Evolutionary conservation across 2,888 invertebrate genomes (phyloP).

Genomic region (Chironomus riparius): DNA sequence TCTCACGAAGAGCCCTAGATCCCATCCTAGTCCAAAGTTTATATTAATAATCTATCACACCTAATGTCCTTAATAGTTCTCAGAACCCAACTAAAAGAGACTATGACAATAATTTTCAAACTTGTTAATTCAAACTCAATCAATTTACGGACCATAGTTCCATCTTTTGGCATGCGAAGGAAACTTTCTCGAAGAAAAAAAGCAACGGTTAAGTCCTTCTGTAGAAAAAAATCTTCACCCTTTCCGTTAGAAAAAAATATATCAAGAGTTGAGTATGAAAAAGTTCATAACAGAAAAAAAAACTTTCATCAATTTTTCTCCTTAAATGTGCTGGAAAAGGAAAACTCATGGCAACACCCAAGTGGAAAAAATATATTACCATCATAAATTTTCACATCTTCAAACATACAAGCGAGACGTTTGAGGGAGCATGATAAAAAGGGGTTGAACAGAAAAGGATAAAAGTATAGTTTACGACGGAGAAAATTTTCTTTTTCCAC

Average conservation of each 20-base stretch:
- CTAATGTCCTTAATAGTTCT: too few relatives aligned
- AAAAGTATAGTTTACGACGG: conserved; percentile 22
- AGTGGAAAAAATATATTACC: conserved; percentile 14
- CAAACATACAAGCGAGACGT: background rate
- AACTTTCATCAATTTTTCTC: background rate
- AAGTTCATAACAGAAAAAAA: too few relatives aligned
- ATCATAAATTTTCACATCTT: conserved; percentile 21
- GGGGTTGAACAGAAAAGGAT: conserved; percentile 27
- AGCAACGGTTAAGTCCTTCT: background rate
- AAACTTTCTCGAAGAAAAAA: background rate
- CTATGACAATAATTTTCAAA: too few relatives aligned
- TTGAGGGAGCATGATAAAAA: background rate
- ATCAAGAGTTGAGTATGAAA: too few relatives aligned
- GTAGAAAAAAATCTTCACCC: background rate
- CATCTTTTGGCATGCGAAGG: conserved; percentile 7
- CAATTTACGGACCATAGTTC: background rate
- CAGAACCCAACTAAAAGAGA: too few relatives aligned
- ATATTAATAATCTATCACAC: too few relatives aligned
- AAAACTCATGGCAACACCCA: conserved; percentile 25
- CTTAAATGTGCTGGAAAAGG: background rate
- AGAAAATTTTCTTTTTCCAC: conserved; percentile 6
- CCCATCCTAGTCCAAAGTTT: too few relatives aligned
- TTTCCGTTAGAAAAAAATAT: background rate
- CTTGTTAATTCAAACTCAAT: too few relatives aligned
- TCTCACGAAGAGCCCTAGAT: too few relatives aligned